Conservation (phyloP, 2,888 invertebrate genomes). For the Petrolisthes cinctipes region DNA sequence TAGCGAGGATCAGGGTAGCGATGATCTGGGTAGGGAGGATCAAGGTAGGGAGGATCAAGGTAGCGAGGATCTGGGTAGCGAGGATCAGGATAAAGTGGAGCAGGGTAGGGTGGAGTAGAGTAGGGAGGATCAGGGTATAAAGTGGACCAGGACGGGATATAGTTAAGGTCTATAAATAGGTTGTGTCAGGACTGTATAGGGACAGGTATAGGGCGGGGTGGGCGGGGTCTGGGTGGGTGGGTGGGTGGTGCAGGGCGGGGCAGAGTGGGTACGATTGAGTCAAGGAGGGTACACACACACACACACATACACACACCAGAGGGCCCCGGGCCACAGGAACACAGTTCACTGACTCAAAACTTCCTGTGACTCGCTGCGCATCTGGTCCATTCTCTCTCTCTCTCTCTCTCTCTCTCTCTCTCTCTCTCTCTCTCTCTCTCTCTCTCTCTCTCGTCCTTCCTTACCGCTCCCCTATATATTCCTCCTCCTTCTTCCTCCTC, state of each 20-base stretch:
- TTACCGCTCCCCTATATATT: neutral
- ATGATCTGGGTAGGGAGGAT: too few relatives aligned
- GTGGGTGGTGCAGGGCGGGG: neutral
- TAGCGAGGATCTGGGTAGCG: too few relatives aligned
- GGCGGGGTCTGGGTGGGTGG: neutral
- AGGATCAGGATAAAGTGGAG: too few relatives aligned
- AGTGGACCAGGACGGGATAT: too few relatives aligned
- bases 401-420: conserved; percentile 1
- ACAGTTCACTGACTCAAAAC: conserved; percentile 44
- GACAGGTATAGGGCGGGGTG: neutral
- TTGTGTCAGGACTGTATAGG: too few relatives aligned
- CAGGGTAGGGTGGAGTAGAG: too few relatives aligned
- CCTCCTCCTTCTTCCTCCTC: neutral
- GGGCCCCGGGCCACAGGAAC: neutral
- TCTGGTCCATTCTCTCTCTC: conserved; percentile 3
- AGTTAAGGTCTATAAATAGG: too few relatives aligned
- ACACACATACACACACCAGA: conserved; percentile 18
- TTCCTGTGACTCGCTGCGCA: conserved; percentile 27
- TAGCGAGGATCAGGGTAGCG: too few relatives aligned
- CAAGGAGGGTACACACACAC: neutral
- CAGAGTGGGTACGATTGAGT: neutral
- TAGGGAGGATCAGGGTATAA: too few relatives aligned
- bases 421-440: neutral
- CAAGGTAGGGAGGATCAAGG: too few relatives aligned
- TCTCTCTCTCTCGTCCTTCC: neutral